Evolutionary conservation across 2,888 invertebrate species (phyloP).

Genomic region (Drosophila ezoana): DNA sequence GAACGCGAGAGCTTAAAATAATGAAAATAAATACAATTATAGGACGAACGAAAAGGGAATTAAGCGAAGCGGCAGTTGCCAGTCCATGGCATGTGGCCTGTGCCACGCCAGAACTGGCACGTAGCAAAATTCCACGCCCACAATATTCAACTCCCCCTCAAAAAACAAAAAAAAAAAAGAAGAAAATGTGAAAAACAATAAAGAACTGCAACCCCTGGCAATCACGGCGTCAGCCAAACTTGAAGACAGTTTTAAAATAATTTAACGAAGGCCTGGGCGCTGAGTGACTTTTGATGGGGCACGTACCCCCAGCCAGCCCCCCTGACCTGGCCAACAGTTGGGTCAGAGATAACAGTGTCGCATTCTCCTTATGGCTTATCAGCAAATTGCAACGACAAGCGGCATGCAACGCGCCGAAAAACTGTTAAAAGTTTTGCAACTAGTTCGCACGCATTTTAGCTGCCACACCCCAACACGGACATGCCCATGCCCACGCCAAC

Average conservation of each 20-base stretch:
- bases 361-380: constrained; percentile 35
- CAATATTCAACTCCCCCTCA: not conserved
- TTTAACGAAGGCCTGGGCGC: constrained; percentile 24
- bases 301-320: not conserved
- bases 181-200: not conserved
- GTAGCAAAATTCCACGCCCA: constrained; percentile 5
- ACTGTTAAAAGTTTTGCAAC: constrained; percentile 42
- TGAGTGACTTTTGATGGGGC: constrained; percentile 53
- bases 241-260: constrained; percentile 52
- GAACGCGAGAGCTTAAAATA: constrained; percentile 36
- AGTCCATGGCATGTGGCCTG: not conserved
- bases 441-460: constrained; percentile 45
- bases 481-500: not conserved
- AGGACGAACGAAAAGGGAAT: constrained; percentile 41
- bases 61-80: constrained; percentile 25
- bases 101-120: constrained; percentile 8
- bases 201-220: constrained; percentile 7
- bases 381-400: constrained; percentile 52
- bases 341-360: constrained; percentile 13
- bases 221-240: constrained; percentile 35
- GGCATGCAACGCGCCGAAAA: constrained; percentile 34
- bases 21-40: constrained; percentile 55
- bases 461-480: not conserved
- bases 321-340: constrained; percentile 29
- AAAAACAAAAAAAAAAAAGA: not conserved